Evolutionary conservation across 2,113 vertebrate species (phyloP).

Genomic region (Aspidoscelis tigris): DNA sequence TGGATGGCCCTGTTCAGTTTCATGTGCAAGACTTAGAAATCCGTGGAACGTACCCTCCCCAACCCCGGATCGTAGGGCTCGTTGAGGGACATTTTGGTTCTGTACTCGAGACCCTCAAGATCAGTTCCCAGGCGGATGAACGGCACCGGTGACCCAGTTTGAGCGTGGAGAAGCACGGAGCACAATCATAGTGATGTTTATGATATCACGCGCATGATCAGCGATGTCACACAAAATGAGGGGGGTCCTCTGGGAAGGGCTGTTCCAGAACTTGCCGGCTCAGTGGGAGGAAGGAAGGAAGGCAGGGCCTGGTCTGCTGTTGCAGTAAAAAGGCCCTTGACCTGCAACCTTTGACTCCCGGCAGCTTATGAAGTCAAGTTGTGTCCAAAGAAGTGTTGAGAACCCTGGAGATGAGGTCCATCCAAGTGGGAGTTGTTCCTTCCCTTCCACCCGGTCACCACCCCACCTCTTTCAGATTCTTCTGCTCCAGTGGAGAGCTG

Average conservation of each 20-base stretch:
- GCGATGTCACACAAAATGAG: slow-evolving; percentile 65
- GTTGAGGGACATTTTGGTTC: background rate
- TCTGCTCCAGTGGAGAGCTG: background rate
- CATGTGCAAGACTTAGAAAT: no score
- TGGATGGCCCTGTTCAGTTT: background rate
- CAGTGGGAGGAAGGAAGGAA: slow-evolving; percentile 34
- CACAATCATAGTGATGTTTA: slow-evolving; percentile 55
- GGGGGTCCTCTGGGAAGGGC: slow-evolving; percentile 57
- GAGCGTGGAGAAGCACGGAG: slow-evolving; percentile 69
- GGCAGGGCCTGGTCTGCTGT: slow-evolving; percentile 40
- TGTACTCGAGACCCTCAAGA: slow-evolving; percentile 23
- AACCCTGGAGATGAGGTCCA: background rate
- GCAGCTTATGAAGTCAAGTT: background rate
- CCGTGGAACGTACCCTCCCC: no score
- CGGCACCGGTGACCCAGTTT: slow-evolving; percentile 27
- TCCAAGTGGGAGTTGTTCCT: background rate
- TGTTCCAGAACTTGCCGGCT: slow-evolving; percentile 51
- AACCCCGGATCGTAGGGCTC: no score
- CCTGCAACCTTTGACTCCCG: background rate
- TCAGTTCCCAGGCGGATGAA: background rate
- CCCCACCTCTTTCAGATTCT: background rate
- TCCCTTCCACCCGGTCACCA: background rate
- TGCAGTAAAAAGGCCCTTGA: fast-evolving
- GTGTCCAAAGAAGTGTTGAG: background rate
- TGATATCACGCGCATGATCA: slow-evolving; percentile 62